phyloP scores from a whole-genome alignment of 1,140 invertebrate species.

The Panonychus citri region DNA sequence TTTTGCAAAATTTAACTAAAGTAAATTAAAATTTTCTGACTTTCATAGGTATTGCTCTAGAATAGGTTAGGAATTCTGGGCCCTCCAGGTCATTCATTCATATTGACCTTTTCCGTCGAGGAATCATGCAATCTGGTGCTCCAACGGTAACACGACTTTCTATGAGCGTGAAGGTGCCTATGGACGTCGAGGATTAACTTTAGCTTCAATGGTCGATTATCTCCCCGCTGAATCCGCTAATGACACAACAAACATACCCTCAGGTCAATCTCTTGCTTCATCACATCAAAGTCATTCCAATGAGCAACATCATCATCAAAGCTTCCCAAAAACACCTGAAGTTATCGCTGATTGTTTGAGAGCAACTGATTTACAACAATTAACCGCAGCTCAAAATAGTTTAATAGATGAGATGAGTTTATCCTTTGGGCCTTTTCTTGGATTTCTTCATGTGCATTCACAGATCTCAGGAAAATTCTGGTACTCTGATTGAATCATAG shows the following conservation, averaged over 20 bases:
- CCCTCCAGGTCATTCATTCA: no score
- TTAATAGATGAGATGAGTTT: neutral
- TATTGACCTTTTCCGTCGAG: constrained; percentile 21
- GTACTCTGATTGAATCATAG: no score
- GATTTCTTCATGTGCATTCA: no score
- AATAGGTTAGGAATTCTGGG: no score
- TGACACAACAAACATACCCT: neutral
- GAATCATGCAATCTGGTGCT: constrained; percentile 30
- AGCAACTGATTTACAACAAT: neutral
- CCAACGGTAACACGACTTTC: constrained; percentile 21
- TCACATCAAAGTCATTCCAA: neutral
- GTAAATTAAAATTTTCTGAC: no score
- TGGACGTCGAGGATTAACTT: neutral
- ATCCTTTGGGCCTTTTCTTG: constrained; percentile 1
- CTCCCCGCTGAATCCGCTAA: neutral
- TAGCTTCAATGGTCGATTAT: neutral
- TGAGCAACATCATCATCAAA: neutral
- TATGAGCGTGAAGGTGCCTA: neutral
- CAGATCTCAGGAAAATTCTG: no score
- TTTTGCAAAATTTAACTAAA: no score
- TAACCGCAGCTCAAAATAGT: neutral
- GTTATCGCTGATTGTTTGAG: neutral
- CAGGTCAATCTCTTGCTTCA: neutral
- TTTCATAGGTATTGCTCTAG: no score
- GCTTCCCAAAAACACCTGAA: neutral